Evolutionary conservation across 2,888 invertebrate species (phyloP).

Genomic region (Meandrusa payeni): DNA sequence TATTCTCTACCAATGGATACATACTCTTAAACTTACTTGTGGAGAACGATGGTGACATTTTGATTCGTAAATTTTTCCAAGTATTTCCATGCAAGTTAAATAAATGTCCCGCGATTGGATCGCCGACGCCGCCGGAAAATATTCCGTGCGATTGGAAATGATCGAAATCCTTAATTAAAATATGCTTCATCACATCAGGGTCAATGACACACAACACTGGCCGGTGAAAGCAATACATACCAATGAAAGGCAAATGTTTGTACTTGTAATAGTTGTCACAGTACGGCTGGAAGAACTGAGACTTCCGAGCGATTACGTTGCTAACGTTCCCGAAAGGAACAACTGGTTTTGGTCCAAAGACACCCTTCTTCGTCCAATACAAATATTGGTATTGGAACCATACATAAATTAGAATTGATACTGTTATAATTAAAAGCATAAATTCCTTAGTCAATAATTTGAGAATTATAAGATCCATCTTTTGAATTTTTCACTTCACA

Average conservation of each 20-base stretch:
- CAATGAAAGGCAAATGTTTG: slow-evolving; percentile 73
- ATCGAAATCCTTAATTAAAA: slow-evolving; percentile 82
- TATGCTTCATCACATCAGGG: slow-evolving; percentile 80
- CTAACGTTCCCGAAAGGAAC: slow-evolving; percentile 84
- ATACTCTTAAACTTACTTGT: slow-evolving; percentile 84
- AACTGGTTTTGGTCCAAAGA: slow-evolving; percentile 76
- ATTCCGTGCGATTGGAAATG: slow-evolving; percentile 84
- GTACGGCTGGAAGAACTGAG: slow-evolving; percentile 82
- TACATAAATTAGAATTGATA: slow-evolving; percentile 38
- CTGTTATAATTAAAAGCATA: slow-evolving; percentile 36
- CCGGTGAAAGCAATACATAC: slow-evolving; percentile 82
- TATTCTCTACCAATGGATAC: slow-evolving; percentile 80
- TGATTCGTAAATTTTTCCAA: slow-evolving; percentile 83
- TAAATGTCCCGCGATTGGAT: slow-evolving; percentile 82
- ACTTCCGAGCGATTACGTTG: slow-evolving; percentile 73
- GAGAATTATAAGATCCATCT: slow-evolving; percentile 23
- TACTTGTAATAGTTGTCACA: slow-evolving; percentile 79
- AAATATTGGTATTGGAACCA: slow-evolving; percentile 57
- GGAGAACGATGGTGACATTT: slow-evolving; percentile 84
- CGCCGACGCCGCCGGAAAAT: slow-evolving; percentile 80
- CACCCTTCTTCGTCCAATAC: slow-evolving; percentile 82
- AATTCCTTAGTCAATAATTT: slow-evolving; percentile 28
- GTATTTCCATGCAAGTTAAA: slow-evolving; percentile 79
- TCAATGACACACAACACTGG: slow-evolving; percentile 83
- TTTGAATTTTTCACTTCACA: slow-evolving; percentile 6